Percentiles rank a stretch among this genome's conserved stretches.
Conservation (phyloP, 2,113 vertebrate genomes). For the Laterallus jamaicensis region DNA sequence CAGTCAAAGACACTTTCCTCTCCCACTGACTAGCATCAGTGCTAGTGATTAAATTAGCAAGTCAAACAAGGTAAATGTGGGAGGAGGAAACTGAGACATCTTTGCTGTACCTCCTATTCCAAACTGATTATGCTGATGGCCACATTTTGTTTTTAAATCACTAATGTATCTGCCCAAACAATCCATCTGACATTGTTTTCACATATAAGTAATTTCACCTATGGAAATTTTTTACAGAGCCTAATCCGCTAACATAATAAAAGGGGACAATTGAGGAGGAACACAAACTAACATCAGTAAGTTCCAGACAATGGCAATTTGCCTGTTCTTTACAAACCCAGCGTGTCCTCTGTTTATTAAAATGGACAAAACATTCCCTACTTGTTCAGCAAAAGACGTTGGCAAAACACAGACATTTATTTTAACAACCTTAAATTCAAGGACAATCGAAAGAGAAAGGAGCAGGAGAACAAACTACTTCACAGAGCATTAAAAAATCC, state of each 20-base stretch:
- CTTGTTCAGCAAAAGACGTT: neutral
- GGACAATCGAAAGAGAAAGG: constrained; percentile 9
- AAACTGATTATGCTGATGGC: constrained; percentile 1
- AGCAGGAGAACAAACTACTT: neutral
- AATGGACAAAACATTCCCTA: constrained; percentile 14
- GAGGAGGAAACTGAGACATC: neutral
- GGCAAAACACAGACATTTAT: neutral
- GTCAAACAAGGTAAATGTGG: constrained; percentile 22
- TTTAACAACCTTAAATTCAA: constrained; percentile 33
- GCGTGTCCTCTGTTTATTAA: neutral
- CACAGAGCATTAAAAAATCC: neutral
- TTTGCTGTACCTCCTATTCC: neutral
- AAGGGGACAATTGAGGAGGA: neutral
- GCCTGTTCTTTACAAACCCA: neutral
- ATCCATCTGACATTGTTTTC: neutral
- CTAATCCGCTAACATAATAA: neutral
- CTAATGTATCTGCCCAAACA: neutral
- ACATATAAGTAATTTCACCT: neutral
- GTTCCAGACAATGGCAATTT: neutral
- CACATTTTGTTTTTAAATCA: constrained; percentile 1
- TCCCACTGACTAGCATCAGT: neutral
- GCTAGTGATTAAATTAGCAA: constrained; percentile 53
- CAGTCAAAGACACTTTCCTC: neutral
- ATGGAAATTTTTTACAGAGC: neutral
- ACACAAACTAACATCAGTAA: neutral